Evolutionary conservation across 2,888 invertebrate species (phyloP).

Genomic region (Bembecia ichneumoniformis): DNA sequence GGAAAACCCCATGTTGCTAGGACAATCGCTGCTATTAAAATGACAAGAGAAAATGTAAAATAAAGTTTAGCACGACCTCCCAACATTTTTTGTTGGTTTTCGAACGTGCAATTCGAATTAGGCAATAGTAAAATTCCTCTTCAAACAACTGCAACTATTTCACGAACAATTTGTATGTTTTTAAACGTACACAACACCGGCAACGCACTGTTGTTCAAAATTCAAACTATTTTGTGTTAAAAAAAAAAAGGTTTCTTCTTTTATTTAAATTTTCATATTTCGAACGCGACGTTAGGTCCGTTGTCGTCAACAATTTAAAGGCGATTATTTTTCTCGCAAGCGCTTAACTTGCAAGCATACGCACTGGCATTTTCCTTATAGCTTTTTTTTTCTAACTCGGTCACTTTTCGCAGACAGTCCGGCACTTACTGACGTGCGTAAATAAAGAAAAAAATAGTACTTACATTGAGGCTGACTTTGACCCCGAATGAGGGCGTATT

Average conservation of each 20-base stretch:
- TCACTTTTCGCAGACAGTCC: background rate
- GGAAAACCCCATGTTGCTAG: slow-evolving; percentile 65
- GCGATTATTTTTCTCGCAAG: background rate
- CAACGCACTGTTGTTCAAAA: background rate
- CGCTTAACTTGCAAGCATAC: background rate
- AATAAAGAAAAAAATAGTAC: background rate
- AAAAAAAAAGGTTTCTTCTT: background rate
- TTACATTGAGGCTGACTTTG: background rate
- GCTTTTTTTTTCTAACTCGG: background rate
- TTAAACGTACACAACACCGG: background rate
- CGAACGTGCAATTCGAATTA: background rate
- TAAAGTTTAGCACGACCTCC: slow-evolving; percentile 42
- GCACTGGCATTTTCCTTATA: background rate
- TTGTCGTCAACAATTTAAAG: background rate
- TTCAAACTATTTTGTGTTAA: background rate
- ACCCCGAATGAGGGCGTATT: background rate
- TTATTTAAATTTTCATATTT: background rate
- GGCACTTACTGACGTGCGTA: background rate
- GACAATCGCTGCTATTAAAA: slow-evolving; percentile 47
- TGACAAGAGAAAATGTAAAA: slow-evolving; percentile 39
- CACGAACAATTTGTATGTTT: background rate
- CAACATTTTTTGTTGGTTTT: slow-evolving; percentile 30
- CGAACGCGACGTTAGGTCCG: background rate
- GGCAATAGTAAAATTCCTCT: background rate
- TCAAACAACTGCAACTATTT: background rate